Evolutionary conservation across 2,888 invertebrate genomes (phyloP), one percentile per base, ranked within the genome.

Genomic region (Anthrax anthrax): DNA sequence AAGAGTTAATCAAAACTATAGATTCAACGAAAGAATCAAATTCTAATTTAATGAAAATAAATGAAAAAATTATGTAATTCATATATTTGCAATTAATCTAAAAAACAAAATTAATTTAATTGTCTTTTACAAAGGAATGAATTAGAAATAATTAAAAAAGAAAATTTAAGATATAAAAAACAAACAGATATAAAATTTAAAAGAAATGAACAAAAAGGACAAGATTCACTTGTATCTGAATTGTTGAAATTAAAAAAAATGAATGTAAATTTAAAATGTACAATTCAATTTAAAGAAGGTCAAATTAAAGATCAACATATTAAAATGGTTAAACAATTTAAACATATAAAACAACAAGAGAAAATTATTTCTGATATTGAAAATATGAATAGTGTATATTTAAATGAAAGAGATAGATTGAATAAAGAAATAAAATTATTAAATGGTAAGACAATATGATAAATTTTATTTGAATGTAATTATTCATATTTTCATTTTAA

Each of bases 161-260:
- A 23, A 23, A 23, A 23, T 23, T 23, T 32, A 32, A 32, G 12
- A 32, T n/a, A n/a, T n/a, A n/a, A n/a, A n/a, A n/a, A n/a, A n/a
- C n/a, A n/a, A n/a, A 32, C 12, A 12, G 29, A 32, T 32, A 4
- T 3, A 12, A 12, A 32, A 32, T 12, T 32, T 32, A 9, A 12
- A 32, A 16, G 59, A 6, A 62, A 60, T 40, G 62, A 62, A 18
- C 51, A 56, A 34, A 44, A 58, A 18, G 63, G 63, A 46, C 58
- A 62, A 9, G 61, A 62, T 39, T 50, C 50, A 18, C 53, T 63
- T 9, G 58, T 61, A 8, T 58, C 58, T 40, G 59, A 62, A 42
- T 55, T 62, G 17, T 47, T 55, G 1, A 64, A 63, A 46, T 37
- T 58, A 27, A 61, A 59, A 27, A 62, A 59, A 47, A 42, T 51